Evolutionary conservation across 2,888 invertebrate genomes (phyloP), one percentile per base, ranked within the genome.

Genomic region (Zonitis immaculata): DNA sequence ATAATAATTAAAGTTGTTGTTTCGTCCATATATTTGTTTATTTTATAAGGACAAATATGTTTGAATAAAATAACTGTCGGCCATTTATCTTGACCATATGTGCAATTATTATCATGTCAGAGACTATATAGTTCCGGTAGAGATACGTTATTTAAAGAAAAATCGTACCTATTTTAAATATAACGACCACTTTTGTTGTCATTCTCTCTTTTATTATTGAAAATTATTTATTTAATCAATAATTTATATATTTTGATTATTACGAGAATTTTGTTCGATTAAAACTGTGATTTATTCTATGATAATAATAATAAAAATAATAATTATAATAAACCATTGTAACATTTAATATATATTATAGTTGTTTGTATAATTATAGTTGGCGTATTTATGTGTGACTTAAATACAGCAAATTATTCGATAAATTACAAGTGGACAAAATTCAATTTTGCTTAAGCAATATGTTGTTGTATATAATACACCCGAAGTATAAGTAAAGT

Each of bases 41-140:
- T 3, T 39, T 39, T 16, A 35, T 35, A 16, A 20, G 20, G 11
- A n/a, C 9, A 18, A 20, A 20, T 39, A 20, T 39, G 20, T 18
- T n/a, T 20, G 20, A 39, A 20, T n/a, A 20, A 39, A 39, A 20
- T 39, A 39, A 39, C 39, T 39, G 39, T 39, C 16, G 39, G 18
- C 11, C 39, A n/a, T 39, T 39, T 39, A 39, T 39, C 39, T 39
- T 39, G 39, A 39, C 39, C 39, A 39, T 39, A 39, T 39, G 39
- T 39, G 39, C 18, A 39, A 39, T 39, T 39, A 39, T 20, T 20
- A 20, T 39, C 20, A 39, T 39, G 39, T 39, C 39, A 20, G 39
- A 20, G n/a, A n/a, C n/a, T n/a, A n/a, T n/a, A 18, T 39, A 39
- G 39, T 39, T 39, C 39, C 39, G 18, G 39, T 39, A 39, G 20